phyloP scores from a whole-genome alignment of 2,113 vertebrate species.

The Catharus minimus region DNA sequence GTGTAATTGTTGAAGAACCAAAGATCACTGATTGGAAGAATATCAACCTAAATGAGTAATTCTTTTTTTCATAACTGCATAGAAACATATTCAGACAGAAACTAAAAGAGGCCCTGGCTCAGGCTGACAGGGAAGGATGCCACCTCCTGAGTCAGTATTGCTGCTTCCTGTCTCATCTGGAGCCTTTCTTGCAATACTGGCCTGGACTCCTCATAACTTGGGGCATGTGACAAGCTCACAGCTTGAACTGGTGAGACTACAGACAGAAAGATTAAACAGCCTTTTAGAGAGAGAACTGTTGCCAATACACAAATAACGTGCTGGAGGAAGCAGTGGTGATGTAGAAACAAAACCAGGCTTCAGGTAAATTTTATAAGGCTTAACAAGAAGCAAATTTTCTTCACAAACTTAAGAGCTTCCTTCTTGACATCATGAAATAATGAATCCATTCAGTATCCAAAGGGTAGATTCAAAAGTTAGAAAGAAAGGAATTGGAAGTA shows the following conservation, averaged over 20 bases:
- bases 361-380: background rate
- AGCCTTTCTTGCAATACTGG: background rate
- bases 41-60: background rate
- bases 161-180: conserved; percentile 4
- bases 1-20: background rate
- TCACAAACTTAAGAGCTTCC: background rate
- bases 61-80: background rate
- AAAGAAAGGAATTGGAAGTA: background rate
- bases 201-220: background rate
- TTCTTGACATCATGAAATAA: background rate
- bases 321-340: background rate
- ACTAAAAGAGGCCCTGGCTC: background rate
- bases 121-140: background rate
- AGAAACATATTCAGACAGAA: background rate
- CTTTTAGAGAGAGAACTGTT: background rate
- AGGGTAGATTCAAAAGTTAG: background rate
- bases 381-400: background rate
- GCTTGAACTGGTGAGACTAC: background rate
- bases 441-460: background rate
- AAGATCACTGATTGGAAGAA: background rate
- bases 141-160: background rate
- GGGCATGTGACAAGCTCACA: background rate
- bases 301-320: background rate
- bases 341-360: background rate
- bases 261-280: background rate